These are phyloP conservation scores for Drosophila pullipes DNA, from an alignment of 2,888 invertebrate species.

Conservation along the genomic window DNA sequence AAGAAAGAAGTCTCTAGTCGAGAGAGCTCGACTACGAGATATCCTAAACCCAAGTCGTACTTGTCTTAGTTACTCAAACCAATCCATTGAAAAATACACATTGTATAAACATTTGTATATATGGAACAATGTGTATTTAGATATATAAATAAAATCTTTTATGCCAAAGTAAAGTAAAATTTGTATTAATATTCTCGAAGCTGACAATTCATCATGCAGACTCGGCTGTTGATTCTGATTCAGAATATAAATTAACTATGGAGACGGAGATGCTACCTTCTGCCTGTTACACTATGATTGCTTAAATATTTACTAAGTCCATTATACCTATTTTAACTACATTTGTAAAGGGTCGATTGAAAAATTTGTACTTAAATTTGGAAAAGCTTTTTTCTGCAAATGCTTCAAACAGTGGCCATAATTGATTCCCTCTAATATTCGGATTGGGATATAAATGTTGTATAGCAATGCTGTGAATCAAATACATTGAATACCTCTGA, in stretches of 20 bases:
- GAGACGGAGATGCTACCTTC: background rate
- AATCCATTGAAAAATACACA: too few relatives aligned
- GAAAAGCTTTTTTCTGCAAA: too few relatives aligned
- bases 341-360: background rate
- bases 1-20: background rate
- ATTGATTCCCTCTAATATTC: background rate
- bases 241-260: background rate
- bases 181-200: background rate
- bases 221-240: background rate
- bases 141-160: background rate
- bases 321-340: too few relatives aligned
- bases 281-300: background rate
- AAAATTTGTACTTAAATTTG: too few relatives aligned
- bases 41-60: background rate
- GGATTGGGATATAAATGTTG: background rate
- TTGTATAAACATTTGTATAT: too few relatives aligned
- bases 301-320: background rate
- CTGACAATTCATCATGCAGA: background rate
- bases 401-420: too few relatives aligned
- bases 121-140: background rate
- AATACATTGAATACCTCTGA: constrained; percentile 8
- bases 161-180: background rate
- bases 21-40: background rate
- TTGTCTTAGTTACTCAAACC: too few relatives aligned
- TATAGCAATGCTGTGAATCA: background rate